These are phyloP conservation scores for Nematopogon swammerdamellus DNA, from an alignment of 2,888 invertebrate species.

Conservation along the genomic window DNA sequence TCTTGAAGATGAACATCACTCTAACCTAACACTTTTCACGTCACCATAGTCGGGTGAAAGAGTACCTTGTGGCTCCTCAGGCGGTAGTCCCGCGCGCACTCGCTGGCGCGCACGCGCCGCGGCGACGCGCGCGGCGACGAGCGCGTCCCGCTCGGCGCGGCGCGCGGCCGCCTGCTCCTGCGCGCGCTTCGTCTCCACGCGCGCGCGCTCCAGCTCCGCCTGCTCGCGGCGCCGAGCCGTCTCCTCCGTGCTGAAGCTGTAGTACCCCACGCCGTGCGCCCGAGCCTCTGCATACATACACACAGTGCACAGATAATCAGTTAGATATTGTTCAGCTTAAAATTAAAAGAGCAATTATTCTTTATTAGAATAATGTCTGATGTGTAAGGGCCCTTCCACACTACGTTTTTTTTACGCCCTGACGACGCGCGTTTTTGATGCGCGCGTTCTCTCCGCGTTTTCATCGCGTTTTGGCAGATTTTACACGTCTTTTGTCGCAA, in stretches of 20 bases:
- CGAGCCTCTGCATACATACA: slow-evolving; percentile 67
- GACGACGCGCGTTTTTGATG: too few relatives aligned
- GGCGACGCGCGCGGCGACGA: slow-evolving; percentile 66
- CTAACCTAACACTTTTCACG: too few relatives aligned
- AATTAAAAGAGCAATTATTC: too few relatives aligned
- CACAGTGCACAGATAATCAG: slow-evolving; percentile 14
- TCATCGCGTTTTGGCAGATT: too few relatives aligned
- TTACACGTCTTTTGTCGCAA: too few relatives aligned
- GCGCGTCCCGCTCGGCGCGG: slow-evolving; percentile 59
- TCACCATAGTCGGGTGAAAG: too few relatives aligned
- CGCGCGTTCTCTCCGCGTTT: too few relatives aligned
- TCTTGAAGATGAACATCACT: too few relatives aligned
- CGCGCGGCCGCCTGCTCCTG: slow-evolving; percentile 63
- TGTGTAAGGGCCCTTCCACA: too few relatives aligned
- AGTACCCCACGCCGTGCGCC: slow-evolving; percentile 90
- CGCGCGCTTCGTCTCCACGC: slow-evolving; percentile 66
- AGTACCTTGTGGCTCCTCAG: slow-evolving; percentile 55
- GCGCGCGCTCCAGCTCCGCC: slow-evolving; percentile 66
- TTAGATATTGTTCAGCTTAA: too few relatives aligned
- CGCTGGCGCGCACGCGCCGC: slow-evolving; percentile 74
- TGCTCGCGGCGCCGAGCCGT: slow-evolving; percentile 75
- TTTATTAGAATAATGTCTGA: too few relatives aligned
- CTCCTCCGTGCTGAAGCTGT: slow-evolving; percentile 85
- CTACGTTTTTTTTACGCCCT: too few relatives aligned
- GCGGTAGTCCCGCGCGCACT: slow-evolving; percentile 68